phyloP scores from a whole-genome alignment of 2,113 vertebrate species.

The Sinocyclocheilus grahami region DNA sequence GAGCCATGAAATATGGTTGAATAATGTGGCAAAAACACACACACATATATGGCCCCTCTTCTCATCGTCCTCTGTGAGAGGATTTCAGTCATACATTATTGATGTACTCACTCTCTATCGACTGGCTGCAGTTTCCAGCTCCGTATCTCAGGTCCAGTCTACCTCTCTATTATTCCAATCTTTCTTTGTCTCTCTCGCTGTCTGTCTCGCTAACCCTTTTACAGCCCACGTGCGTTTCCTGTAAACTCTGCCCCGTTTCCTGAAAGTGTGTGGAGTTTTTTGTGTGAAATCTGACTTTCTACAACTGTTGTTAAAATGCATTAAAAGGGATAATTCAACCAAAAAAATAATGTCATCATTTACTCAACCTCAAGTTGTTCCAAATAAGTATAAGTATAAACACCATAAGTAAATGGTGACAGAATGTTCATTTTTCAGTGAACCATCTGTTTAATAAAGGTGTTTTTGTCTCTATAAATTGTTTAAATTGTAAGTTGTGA shows the following conservation, averaged over 20 bases:
- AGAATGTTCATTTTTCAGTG: not conserved
- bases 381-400: not conserved
- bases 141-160: slow-evolving; percentile 42
- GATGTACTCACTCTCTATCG: slow-evolving; percentile 55
- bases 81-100: slow-evolving; percentile 60
- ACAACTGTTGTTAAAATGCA: not conserved
- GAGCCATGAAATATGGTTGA: slow-evolving; percentile 20
- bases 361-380: not conserved
- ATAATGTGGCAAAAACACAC: slow-evolving; percentile 11
- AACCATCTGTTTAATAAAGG: not conserved
- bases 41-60: not conserved
- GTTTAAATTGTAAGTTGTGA: not conserved
- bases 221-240: slow-evolving; percentile 1
- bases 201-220: slow-evolving; percentile 20
- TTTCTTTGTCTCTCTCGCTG: slow-evolving; percentile 38
- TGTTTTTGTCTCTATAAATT: not conserved
- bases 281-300: slow-evolving; percentile 6
- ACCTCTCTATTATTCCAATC: slow-evolving; percentile 25
- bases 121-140: slow-evolving; percentile 48
- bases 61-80: slow-evolving; percentile 39
- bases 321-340: not conserved
- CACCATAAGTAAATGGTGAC: not conserved
- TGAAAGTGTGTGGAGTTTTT: not conserved
- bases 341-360: not conserved
- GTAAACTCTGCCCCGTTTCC: not conserved